Evolutionary conservation across 2,113 vertebrate genomes (phyloP).

Genomic region (Scophthalmus maximus): DNA sequence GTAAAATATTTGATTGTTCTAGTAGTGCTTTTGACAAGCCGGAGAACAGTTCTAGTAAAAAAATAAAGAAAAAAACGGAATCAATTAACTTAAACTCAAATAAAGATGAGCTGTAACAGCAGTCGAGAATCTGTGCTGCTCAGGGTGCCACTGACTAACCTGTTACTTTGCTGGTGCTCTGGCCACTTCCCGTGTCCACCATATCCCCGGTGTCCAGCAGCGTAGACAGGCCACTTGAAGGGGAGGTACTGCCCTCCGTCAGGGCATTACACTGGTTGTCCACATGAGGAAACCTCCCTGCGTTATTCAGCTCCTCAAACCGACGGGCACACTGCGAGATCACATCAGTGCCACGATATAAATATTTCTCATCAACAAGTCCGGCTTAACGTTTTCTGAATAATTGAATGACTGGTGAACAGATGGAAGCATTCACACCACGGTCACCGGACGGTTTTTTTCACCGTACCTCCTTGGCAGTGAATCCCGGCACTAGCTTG

Average conservation of each 20-base stretch:
- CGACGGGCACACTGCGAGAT: slow-evolving; percentile 90
- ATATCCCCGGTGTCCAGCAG: slow-evolving; percentile 83
- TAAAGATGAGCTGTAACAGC: no score
- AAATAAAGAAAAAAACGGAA: not conserved
- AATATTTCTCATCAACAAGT: not conserved
- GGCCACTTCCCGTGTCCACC: slow-evolving; percentile 80
- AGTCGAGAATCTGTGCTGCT: not conserved
- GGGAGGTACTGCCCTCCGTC: slow-evolving; percentile 81
- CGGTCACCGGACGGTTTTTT: slow-evolving; percentile 40
- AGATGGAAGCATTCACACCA: slow-evolving; percentile 23
- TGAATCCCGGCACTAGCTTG: slow-evolving; percentile 94
- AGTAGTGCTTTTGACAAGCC: not conserved
- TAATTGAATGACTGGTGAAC: slow-evolving; percentile 3
- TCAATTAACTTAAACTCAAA: no score
- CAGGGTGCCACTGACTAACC: slow-evolving; percentile 75
- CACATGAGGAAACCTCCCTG: slow-evolving; percentile 86
- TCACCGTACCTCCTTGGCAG: slow-evolving; percentile 91
- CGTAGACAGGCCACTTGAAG: slow-evolving; percentile 85
- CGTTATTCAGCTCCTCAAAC: slow-evolving; percentile 94
- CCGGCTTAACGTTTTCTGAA: not conserved
- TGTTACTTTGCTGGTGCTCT: slow-evolving; percentile 83
- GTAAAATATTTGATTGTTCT: not conserved
- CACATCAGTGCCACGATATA: slow-evolving; percentile 6
- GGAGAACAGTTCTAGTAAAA: not conserved
- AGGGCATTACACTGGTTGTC: slow-evolving; percentile 90